Evolutionary conservation across 2,888 invertebrate genomes (phyloP).

Genomic region (Callimorpha dominula): DNA sequence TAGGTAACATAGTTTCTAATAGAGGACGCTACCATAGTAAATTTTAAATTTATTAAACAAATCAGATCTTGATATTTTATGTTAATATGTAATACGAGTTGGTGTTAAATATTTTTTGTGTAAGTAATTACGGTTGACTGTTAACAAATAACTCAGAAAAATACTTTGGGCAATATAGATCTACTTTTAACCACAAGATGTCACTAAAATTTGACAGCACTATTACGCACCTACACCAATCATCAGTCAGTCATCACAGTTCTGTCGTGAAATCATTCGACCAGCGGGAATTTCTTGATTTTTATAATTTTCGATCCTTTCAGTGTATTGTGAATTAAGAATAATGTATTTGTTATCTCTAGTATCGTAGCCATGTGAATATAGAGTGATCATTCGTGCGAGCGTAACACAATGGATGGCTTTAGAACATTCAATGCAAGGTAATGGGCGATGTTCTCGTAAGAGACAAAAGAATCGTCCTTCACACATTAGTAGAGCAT

Average conservation of each 20-base stretch:
- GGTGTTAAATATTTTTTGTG: neutral
- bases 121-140: neutral
- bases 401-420: conserved; percentile 59
- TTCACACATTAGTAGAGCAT: conserved; percentile 82
- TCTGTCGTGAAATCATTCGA: conserved; percentile 24
- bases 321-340: conserved; percentile 36
- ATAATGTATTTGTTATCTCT: conserved; percentile 23
- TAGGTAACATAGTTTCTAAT: conserved; percentile 16
- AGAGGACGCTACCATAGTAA: conserved; percentile 39
- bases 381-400: conserved; percentile 48
- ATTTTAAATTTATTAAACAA: neutral
- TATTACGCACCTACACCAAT: conserved; percentile 1
- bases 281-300: conserved; percentile 39
- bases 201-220: conserved; percentile 51
- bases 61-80: no score
- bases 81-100: neutral
- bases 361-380: conserved; percentile 45
- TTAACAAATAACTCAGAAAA: neutral
- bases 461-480: conserved; percentile 84
- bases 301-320: conserved; percentile 31
- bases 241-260: neutral
- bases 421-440: conserved; percentile 68
- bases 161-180: neutral
- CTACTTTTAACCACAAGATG: conserved; percentile 38
- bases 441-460: conserved; percentile 76